Percentiles rank a stretch among this genome's conserved stretches.
These are phyloP conservation scores for Lithophane ornitopus DNA, from an alignment of 2,888 invertebrate genomes.

Conservation along the genomic window DNA sequence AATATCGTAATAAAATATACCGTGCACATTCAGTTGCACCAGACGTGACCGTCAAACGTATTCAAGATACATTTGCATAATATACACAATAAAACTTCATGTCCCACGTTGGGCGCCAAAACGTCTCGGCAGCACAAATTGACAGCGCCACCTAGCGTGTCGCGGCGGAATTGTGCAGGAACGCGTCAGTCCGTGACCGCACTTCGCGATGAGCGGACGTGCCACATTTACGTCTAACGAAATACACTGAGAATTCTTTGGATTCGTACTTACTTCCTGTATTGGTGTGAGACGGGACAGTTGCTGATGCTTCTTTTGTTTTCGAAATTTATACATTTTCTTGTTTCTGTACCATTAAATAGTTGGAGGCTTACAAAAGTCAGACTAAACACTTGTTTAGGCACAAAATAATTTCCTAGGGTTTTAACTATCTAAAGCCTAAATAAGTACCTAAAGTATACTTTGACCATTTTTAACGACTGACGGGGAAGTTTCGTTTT, in stretches of 20 bases:
- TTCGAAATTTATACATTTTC: constrained; percentile 12
- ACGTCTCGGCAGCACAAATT: constrained; percentile 78
- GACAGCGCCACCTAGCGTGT: constrained; percentile 85
- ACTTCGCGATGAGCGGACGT: constrained; percentile 80
- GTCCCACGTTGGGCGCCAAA: constrained; percentile 82
- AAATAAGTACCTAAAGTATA: background rate
- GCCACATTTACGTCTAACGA: constrained; percentile 78
- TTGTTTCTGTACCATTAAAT: background rate
- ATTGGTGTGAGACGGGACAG: constrained; percentile 42
- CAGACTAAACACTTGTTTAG: too few relatives aligned
- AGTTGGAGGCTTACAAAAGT: too few relatives aligned
- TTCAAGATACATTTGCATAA: constrained; percentile 62
- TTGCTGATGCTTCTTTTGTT: constrained; percentile 50
- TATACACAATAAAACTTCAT: constrained; percentile 63
- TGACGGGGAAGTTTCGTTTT: background rate
- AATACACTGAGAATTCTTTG: constrained; percentile 75
- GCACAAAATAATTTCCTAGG: background rate
- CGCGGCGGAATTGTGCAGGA: constrained; percentile 74
- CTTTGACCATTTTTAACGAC: background rate
- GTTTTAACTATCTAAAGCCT: too few relatives aligned
- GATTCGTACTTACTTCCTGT: constrained; percentile 53
- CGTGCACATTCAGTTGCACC: constrained; percentile 48
- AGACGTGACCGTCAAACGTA: constrained; percentile 59
- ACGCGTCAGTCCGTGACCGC: constrained; percentile 83
- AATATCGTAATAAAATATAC: constrained; percentile 41